A percentile compares a stretch with the other conserved stretches of the same genome.
These are phyloP conservation scores for Neosalanx taihuensis DNA, from an alignment of 2,797 vertebrate species.

Conservation along the genomic window DNA sequence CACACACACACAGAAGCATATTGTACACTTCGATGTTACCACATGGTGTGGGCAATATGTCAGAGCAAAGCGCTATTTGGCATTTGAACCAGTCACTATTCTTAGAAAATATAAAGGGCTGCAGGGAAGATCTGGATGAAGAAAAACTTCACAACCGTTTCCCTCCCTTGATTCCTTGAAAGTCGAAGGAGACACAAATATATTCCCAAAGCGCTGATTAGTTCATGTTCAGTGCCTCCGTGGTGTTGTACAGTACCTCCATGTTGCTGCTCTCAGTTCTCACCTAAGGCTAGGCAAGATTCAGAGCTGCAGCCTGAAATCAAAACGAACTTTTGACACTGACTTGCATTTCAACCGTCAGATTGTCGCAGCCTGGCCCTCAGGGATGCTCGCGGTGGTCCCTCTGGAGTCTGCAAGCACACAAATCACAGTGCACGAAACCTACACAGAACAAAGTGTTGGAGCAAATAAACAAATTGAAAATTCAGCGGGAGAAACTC, in stretches of 20 bases:
- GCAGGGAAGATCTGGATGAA: conserved; percentile 66
- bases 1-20: conserved; percentile 49
- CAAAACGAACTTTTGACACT: conserved; percentile 51
- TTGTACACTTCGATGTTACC: conserved; percentile 51
- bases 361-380: conserved; percentile 52
- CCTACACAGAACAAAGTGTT: conserved; percentile 20
- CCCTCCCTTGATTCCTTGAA: conserved; percentile 59
- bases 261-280: conserved; percentile 59
- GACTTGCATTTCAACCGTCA: conserved; percentile 48
- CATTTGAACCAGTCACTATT: conserved; percentile 79
- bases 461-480: conserved; percentile 11
- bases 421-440: conserved; percentile 33
- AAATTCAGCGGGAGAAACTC: conserved; percentile 11
- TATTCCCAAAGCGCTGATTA: conserved; percentile 71
- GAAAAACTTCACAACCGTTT: conserved; percentile 69
- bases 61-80: conserved; percentile 76
- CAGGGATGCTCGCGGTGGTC: conserved; percentile 45
- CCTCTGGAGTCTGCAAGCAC: conserved; percentile 34
- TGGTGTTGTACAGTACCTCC: conserved; percentile 57
- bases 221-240: conserved; percentile 68
- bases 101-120: conserved; percentile 68
- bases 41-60: conserved; percentile 80
- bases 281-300: conserved; percentile 63
- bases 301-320: conserved; percentile 61
- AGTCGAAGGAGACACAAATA: conserved; percentile 67